Evolutionary conservation across 2,113 vertebrate species (phyloP).

Genomic region (Eulacestoma nigropectus): DNA sequence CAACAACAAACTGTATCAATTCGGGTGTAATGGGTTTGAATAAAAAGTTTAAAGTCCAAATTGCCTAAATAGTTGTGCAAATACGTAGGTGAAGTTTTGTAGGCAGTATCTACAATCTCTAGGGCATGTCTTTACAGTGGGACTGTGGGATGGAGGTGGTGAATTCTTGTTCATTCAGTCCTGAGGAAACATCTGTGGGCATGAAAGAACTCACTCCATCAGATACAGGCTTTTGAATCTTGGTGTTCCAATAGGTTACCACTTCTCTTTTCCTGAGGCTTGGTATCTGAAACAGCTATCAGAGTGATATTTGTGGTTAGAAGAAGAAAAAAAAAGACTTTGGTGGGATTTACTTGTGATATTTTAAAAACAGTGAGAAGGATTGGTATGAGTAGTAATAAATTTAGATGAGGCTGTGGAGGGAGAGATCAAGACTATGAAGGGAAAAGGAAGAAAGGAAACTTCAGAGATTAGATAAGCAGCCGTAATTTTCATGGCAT

Average conservation of each 20-base stretch:
- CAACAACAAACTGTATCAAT: background rate
- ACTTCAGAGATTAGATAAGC: constrained; percentile 34
- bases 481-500: background rate
- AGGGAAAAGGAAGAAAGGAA: background rate
- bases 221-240: background rate
- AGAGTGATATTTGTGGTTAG: background rate
- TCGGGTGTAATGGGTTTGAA: background rate
- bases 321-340: background rate
- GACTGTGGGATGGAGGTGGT: background rate
- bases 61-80: background rate
- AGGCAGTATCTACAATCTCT: background rate
- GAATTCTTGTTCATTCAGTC: background rate
- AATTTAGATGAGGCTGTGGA: background rate
- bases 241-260: background rate
- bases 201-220: background rate
- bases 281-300: background rate
- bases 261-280: background rate
- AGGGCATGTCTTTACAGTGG: background rate
- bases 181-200: background rate
- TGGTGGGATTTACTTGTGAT: background rate
- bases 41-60: background rate
- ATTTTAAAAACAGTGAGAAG: background rate
- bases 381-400: background rate
- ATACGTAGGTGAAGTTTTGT: background rate
- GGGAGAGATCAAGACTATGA: background rate